phyloP scores from a whole-genome alignment of 2,113 vertebrate species.

The Notothenia rossii region DNA sequence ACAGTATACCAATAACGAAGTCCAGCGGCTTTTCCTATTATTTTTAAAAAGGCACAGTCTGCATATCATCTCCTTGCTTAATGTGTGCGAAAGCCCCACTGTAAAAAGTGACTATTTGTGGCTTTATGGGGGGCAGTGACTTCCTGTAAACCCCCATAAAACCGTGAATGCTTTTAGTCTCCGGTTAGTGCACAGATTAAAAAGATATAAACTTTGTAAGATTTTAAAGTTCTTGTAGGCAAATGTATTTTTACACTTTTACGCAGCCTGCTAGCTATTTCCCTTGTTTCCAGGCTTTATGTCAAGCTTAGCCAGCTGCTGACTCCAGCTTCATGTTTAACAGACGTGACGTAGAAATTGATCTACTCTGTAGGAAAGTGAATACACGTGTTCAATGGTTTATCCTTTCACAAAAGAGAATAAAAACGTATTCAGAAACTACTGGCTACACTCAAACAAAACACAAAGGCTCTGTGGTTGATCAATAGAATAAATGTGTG shows the following conservation, averaged over 20 bases:
- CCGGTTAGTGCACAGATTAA: no score
- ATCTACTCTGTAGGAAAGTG: not conserved
- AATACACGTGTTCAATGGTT: not conserved
- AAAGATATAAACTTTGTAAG: not conserved
- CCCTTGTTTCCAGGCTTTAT: not conserved
- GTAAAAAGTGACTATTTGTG: not conserved
- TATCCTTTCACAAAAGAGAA: not conserved
- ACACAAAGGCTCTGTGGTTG: constrained; percentile 28
- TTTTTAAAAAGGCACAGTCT: not conserved
- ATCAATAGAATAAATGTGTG: not conserved
- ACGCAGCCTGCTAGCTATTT: not conserved
- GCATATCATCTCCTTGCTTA: not conserved
- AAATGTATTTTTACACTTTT: not conserved
- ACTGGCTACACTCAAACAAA: constrained; percentile 22
- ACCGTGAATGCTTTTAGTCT: not conserved
- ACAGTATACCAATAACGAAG: not conserved
- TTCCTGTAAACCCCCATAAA: not conserved
- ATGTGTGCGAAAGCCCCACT: not conserved
- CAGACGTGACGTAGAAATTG: not conserved
- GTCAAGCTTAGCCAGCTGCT: not conserved
- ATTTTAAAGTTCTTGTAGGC: not conserved
- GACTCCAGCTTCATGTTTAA: not conserved
- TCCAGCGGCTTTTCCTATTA: not conserved
- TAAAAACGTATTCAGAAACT: constrained; percentile 16
- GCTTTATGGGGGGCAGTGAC: not conserved